Base-by-base conservation (phyloP, 2,113 vertebrate genomes). In the Poecilia latipinna region DNA sequence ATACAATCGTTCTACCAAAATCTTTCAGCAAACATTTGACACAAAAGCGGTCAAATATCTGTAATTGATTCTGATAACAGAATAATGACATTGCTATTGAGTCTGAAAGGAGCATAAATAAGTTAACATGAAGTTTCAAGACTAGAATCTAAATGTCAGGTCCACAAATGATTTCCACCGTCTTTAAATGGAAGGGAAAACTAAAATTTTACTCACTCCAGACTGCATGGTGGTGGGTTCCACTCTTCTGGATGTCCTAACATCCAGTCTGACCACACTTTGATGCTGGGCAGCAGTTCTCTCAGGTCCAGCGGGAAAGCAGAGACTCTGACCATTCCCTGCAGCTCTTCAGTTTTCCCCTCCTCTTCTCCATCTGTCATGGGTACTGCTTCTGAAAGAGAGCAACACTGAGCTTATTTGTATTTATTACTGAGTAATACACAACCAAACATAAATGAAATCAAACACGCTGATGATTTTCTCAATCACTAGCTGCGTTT, bases 221-320 rank as follows among this genome's bases (percentile, higher is more conserved):
- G 78, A 68, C 91, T 92, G 19, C 90, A 95, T 0, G 98, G 98
- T 12, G 98, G 97, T 72, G 98, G 97, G 85, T 99, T 99, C 98
- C 98, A 99, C 82, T 96, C 96, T 64, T 97, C 96, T 1, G 96
- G 96, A 80, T 99, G 96, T 61, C 97, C 97, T 19, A 99, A 95
- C 98, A 99, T 99, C 98, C 98, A 99, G 86, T 99, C 98, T 0
- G 98, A 99, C 98, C 98, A 99, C 65, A 99, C 96, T 89, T 99
- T 99, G 83, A 99, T 95, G 51, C 96, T 96, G 80, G 98, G 98
- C 15, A 99, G 95, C 12, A 99, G 94, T 80, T 99, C 97, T 82
- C 95, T 96, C 60, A 99, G 94, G 86, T 98, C 97, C 35, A 89
- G 72, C 8, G 95, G 92, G 82, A 99, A 97, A 67, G 93, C 90